phyloP scores from a whole-genome alignment of 2,888 invertebrate species.

The Eudemis profundana region DNA sequence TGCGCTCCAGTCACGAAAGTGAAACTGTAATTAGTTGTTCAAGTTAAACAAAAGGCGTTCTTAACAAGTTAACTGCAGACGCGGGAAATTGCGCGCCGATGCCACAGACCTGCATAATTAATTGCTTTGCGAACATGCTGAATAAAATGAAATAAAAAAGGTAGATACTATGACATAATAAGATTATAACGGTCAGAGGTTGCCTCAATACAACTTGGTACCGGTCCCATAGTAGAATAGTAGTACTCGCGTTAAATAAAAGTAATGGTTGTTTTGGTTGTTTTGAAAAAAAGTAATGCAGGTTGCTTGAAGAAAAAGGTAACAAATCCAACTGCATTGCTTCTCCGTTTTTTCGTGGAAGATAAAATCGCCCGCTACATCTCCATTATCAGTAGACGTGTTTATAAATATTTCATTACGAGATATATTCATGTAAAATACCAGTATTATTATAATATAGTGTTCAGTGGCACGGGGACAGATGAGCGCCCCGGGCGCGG shows the following conservation, averaged over 20 bases:
- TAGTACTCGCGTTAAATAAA: no score
- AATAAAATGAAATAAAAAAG: not conserved
- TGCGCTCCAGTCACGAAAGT: conserved; percentile 15
- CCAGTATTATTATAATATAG: conserved; percentile 28
- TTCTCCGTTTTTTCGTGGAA: not conserved
- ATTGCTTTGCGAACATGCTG: conserved; percentile 17
- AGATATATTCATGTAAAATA: conserved; percentile 26
- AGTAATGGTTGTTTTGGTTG: no score
- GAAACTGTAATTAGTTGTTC: conserved; percentile 28
- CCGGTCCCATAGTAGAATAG: no score
- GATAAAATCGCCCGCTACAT: conserved; percentile 18
- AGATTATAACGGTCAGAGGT: no score
- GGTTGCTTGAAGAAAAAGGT: no score
- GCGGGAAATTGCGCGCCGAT: conserved; percentile 22
- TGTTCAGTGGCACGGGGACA: conserved; percentile 30
- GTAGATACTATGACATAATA: not conserved
- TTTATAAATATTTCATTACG: conserved; percentile 24
- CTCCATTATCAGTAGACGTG: conserved; percentile 9
- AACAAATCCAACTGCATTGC: no score
- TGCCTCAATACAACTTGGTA: no score
- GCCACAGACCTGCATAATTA: conserved; percentile 24
- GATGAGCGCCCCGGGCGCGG: conserved; percentile 29
- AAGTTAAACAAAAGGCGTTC: conserved; percentile 22
- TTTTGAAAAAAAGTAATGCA: no score
- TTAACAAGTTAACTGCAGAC: conserved; percentile 27